A percentile compares a stretch with the other conserved stretches of the same genome.
phyloP scores from a whole-genome alignment of 92 coral and sea anemone genomes.

The Porites cylindrica region DNA sequence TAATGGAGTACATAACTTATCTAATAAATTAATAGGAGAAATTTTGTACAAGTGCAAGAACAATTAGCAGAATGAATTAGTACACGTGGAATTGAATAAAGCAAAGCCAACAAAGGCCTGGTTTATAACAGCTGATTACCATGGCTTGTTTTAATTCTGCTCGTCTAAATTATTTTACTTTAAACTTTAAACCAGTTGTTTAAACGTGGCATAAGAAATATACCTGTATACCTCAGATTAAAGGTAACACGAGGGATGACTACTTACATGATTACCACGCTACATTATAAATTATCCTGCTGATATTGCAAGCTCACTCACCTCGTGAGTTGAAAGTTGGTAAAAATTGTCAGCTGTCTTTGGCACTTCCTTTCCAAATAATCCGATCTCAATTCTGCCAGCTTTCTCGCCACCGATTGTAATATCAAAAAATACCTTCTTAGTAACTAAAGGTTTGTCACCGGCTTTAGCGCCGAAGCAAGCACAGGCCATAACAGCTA shows the following conservation, averaged over 20 bases:
- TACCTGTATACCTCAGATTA: not conserved
- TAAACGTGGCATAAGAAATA: not conserved
- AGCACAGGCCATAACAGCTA: slow-evolving; percentile 45
- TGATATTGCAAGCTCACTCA: not conserved
- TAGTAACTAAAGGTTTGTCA: slow-evolving; percentile 43
- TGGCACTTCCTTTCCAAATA: slow-evolving; percentile 92
- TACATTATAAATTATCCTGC: not conserved
- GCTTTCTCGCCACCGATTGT: slow-evolving; percentile 80
- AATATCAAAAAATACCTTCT: slow-evolving; percentile 87
- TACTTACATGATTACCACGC: not conserved
- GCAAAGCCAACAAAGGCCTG: not conserved
- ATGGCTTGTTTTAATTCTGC: not conserved
- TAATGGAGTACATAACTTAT: too few relatives aligned
- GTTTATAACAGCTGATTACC: not conserved
- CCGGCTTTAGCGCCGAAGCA: slow-evolving; percentile 53
- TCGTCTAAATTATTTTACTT: not conserved
- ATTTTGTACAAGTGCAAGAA: not conserved
- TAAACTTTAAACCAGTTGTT: too few relatives aligned
- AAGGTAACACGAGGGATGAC: not conserved
- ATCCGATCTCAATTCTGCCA: slow-evolving; percentile 90
- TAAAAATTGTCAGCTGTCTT: slow-evolving; percentile 84
- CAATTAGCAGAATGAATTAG: not conserved
- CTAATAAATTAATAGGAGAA: too few relatives aligned
- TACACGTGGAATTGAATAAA: slow-evolving; percentile 6
- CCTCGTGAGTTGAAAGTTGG: slow-evolving; percentile 90